These are phyloP conservation scores for Antedon mediterranea DNA, from an alignment of 53 echinoderm and acorn worm species.

Conservation along the genomic window DNA sequence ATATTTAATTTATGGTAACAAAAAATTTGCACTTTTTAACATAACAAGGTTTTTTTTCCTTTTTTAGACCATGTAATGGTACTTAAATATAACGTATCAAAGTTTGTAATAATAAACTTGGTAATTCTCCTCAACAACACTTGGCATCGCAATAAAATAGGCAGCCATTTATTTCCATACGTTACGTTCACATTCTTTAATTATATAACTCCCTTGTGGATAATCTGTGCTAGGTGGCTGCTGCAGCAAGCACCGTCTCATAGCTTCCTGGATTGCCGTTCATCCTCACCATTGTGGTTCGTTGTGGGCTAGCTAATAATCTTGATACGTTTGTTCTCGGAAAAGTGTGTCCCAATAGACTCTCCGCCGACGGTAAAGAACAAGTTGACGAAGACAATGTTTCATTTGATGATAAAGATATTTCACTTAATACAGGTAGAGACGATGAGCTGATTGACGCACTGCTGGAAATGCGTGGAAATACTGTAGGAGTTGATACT, in stretches of 20 bases:
- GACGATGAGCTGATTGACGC: not conserved
- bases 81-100: no score
- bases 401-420: not conserved
- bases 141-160: no score
- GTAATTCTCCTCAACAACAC: no score
- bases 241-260: not conserved
- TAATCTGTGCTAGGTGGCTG: not conserved
- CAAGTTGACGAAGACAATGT: not conserved
- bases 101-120: no score
- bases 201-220: not conserved
- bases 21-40: not conserved
- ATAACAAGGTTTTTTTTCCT: not conserved
- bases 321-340: not conserved
- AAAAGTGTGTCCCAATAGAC: not conserved
- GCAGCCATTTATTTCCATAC: no score
- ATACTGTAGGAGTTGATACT: not conserved
- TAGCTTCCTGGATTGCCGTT: not conserved
- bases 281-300: not conserved
- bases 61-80: no score
- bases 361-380: not conserved
- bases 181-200: not conserved
- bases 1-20: not conserved
- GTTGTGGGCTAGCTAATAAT: not conserved
- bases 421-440: not conserved
- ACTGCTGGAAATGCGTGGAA: not conserved